Evolutionary conservation across 2,797 vertebrate species (phyloP).

Genomic region (Todus mexicanus): DNA sequence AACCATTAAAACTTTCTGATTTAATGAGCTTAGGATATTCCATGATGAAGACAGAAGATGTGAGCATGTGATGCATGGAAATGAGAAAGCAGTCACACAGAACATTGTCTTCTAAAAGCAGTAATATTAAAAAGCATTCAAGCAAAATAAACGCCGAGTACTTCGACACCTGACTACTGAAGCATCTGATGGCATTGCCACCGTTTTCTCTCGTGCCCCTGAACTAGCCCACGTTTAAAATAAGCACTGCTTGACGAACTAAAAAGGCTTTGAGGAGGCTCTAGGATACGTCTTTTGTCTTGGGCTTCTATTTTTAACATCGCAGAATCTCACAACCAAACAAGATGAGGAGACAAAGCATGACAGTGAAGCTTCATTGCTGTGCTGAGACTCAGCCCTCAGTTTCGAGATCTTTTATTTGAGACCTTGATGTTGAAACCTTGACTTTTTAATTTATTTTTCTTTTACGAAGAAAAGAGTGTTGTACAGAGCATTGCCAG

Average conservation of each 20-base stretch:
- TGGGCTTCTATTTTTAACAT: background rate
- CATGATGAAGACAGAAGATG: background rate
- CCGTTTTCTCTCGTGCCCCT: background rate
- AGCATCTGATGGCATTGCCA: background rate
- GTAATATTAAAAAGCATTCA: background rate
- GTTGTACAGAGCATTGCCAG: background rate
- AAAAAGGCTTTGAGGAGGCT: background rate
- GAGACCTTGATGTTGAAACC: background rate
- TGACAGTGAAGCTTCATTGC: background rate
- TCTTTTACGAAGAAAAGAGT: background rate
- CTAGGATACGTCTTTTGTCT: background rate
- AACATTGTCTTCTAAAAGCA: constrained; percentile 19
- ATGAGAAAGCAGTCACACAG: background rate
- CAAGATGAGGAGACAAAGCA: background rate
- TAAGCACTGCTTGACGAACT: background rate
- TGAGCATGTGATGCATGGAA: background rate
- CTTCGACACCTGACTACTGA: background rate
- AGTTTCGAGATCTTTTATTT: background rate
- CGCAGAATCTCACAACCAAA: background rate
- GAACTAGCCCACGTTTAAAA: background rate
- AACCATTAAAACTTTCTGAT: background rate
- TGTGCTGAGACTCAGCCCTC: background rate
- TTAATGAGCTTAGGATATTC: background rate
- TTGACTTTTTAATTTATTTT: background rate
- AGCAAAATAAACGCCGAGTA: background rate